A percentile compares a stretch with the other conserved stretches of the same genome.
These are phyloP conservation scores for Beroe forskalii DNA, from an alignment of 37 sponge, comb jelly and placozoan species.

Conservation along the genomic window DNA sequence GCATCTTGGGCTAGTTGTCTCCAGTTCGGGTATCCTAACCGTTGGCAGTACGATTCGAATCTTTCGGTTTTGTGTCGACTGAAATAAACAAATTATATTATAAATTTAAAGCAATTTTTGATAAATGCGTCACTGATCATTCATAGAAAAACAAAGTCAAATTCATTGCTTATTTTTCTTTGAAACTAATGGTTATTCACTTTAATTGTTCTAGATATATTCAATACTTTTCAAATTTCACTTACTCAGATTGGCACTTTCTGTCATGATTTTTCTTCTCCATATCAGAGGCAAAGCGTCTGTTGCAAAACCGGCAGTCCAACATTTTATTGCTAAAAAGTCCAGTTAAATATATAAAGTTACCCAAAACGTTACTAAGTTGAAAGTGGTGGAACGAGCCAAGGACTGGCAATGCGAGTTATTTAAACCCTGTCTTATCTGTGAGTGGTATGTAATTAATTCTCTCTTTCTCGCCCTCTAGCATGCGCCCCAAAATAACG, in stretches of 20 bases:
- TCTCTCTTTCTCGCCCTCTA: background rate
- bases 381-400: no score
- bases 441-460: background rate
- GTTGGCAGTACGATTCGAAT: slow-evolving; percentile 63
- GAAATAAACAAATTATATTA: background rate
- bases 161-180: no score
- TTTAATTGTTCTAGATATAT: no score
- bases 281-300: background rate
- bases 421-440: background rate
- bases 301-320: slow-evolving; percentile 38
- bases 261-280: slow-evolving; percentile 55
- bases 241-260: slow-evolving; percentile 63
- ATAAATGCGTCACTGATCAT: background rate
- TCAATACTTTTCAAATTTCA: background rate
- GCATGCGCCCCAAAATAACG: background rate
- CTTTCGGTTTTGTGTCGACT: slow-evolving; percentile 61
- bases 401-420: background rate
- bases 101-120: no score
- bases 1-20: slow-evolving; percentile 47
- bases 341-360: no score
- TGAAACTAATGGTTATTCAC: no score
- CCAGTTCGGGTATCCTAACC: slow-evolving; percentile 53
- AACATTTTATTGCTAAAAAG: slow-evolving; percentile 2
- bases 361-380: no score
- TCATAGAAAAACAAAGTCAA: no score